Evolutionary conservation across 2,797 vertebrate genomes (phyloP).

Genomic region (Bradypodion ventrale): DNA sequence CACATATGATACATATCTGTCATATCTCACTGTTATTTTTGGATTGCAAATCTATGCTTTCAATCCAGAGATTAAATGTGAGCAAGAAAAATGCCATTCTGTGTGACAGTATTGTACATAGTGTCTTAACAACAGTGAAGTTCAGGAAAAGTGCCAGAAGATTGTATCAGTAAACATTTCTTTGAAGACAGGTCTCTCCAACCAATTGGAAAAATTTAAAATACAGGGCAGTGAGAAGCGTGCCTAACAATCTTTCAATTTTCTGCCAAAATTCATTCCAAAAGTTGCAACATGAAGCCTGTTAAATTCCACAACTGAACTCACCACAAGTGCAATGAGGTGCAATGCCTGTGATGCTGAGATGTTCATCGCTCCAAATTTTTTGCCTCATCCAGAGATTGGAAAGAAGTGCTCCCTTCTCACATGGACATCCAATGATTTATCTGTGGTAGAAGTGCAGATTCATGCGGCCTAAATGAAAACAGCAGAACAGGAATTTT

Average conservation of each 20-base stretch:
- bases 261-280: neutral
- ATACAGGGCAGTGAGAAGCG: neutral
- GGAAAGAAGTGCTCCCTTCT: neutral
- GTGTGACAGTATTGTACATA: neutral
- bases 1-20: constrained; percentile 32
- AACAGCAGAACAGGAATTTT: neutral
- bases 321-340: constrained; percentile 3
- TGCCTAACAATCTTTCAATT: neutral
- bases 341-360: constrained; percentile 3
- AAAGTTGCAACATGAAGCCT: constrained; percentile 20
- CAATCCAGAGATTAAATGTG: neutral
- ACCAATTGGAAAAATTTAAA: neutral
- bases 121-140: neutral
- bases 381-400: constrained; percentile 4
- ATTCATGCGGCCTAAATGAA: neutral
- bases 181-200: no score
- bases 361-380: constrained; percentile 5
- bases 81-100: neutral
- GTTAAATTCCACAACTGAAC: constrained; percentile 29
- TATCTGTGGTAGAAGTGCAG: neutral
- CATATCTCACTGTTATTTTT: neutral
- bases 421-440: neutral
- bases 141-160: constrained; percentile 19
- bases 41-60: neutral
- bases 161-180: neutral